phyloP scores from a whole-genome alignment of 2,797 vertebrate species.

The Sternarchorhynchus goeldii region DNA sequence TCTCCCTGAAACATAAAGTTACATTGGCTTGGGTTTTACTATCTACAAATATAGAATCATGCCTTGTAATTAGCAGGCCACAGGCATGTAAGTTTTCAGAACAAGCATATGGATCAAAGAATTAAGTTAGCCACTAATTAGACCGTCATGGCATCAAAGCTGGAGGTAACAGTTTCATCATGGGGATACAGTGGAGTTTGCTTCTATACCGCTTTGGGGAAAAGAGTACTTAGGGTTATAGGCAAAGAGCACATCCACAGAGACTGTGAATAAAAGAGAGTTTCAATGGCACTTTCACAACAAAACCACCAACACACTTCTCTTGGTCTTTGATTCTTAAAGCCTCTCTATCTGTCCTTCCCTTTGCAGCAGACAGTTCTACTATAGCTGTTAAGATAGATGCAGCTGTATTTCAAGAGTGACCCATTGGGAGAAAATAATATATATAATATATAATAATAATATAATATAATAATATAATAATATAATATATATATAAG shows the following conservation, averaged over 20 bases:
- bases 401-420: not conserved
- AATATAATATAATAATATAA: too few relatives aligned
- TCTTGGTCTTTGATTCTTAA: not conserved
- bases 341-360: not conserved
- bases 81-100: conserved; percentile 12
- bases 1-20: conserved; percentile 17
- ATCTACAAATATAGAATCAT: conserved; percentile 16
- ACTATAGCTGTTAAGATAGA: not conserved
- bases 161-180: conserved; percentile 21
- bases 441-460: too few relatives aligned
- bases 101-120: conserved; percentile 32
- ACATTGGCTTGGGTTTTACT: conserved; percentile 14
- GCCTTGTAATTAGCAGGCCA: conserved; percentile 38
- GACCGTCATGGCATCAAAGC: conserved; percentile 32
- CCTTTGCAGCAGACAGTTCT: not conserved
- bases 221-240: not conserved
- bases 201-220: not conserved
- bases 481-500: not conserved
- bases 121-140: conserved; percentile 41
- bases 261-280: not conserved
- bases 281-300: too few relatives aligned
- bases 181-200: not conserved
- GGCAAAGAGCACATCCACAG: not conserved
- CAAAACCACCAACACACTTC: too few relatives aligned
- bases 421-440: not conserved